phyloP scores from a whole-genome alignment of 2,888 invertebrate genomes.

The Subacronicta megacephala region DNA sequence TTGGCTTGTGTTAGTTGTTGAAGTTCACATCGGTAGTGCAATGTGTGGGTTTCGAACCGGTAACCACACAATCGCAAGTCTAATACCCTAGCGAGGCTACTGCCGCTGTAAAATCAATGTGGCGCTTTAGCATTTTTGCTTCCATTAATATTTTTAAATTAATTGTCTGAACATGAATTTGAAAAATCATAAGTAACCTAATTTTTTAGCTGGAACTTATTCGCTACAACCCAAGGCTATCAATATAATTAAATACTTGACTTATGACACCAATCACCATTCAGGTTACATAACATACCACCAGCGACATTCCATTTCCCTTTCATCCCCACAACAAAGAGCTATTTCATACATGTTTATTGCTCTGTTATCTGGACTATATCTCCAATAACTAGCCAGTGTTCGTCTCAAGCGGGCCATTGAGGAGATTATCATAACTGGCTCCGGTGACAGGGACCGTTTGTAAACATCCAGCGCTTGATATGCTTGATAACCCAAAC shows the following conservation, averaged over 20 bases:
- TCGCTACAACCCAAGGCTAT: too few relatives aligned
- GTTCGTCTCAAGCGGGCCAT: slow-evolving; percentile 30
- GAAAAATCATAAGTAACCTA: not conserved
- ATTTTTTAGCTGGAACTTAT: too few relatives aligned
- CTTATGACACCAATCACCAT: not conserved
- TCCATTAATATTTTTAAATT: too few relatives aligned
- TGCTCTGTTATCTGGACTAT: slow-evolving; percentile 33
- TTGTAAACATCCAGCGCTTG: slow-evolving; percentile 38
- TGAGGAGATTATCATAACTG: slow-evolving; percentile 33
- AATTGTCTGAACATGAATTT: not conserved
- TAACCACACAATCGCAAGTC: too few relatives aligned
- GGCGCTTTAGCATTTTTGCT: too few relatives aligned
- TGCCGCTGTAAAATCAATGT: too few relatives aligned
- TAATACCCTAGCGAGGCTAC: too few relatives aligned
- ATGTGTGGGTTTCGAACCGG: too few relatives aligned
- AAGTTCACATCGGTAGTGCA: too few relatives aligned
- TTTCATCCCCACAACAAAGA: slow-evolving; percentile 23
- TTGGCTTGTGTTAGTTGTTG: too few relatives aligned
- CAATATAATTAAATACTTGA: too few relatives aligned
- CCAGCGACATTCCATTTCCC: slow-evolving; percentile 29
- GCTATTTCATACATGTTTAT: slow-evolving; percentile 18
- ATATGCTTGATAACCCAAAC: slow-evolving; percentile 54
- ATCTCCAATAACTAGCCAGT: slow-evolving; percentile 41
- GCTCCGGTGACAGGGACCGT: slow-evolving; percentile 39
- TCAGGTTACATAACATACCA: slow-evolving; percentile 4